Percentiles rank a stretch among this genome's conserved stretches.
These are phyloP conservation scores for Champsocephalus esox DNA, from an alignment of 2,797 vertebrate genomes.

Conservation along the genomic window DNA sequence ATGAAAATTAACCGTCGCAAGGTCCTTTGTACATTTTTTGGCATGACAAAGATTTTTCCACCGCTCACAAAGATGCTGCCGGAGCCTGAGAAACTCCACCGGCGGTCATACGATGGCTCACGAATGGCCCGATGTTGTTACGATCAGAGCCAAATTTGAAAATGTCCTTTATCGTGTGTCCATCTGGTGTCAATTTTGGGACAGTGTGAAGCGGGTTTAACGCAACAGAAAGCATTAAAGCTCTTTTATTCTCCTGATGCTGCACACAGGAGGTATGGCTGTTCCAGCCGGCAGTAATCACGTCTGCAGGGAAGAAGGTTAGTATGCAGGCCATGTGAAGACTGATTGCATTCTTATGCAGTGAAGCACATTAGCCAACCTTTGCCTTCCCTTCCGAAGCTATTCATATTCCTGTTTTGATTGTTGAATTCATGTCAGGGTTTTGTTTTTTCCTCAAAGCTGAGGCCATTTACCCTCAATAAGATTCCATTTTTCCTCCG, in stretches of 20 bases:
- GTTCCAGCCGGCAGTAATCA: conserved; percentile 49
- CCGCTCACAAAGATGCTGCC: too few relatives aligned
- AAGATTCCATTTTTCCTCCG: conserved; percentile 33
- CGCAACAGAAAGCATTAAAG: conserved; percentile 28
- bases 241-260: conserved; percentile 27
- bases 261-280: conserved; percentile 33
- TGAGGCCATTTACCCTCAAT: conserved; percentile 52
- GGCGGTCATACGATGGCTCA: too few relatives aligned
- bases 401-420: conserved; percentile 68
- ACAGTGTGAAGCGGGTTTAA: too few relatives aligned
- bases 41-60: too few relatives aligned
- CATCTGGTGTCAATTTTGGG: too few relatives aligned
- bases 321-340: conserved; percentile 68
- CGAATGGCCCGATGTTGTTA: too few relatives aligned
- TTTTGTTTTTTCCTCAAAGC: conserved; percentile 44
- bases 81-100: too few relatives aligned
- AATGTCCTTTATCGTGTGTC: too few relatives aligned
- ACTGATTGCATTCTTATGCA: conserved; percentile 70
- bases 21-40: too few relatives aligned
- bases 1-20: too few relatives aligned
- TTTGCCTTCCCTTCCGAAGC: conserved; percentile 63
- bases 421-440: conserved; percentile 68
- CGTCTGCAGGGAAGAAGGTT: conserved; percentile 58
- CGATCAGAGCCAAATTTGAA: too few relatives aligned
- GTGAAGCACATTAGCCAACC: conserved; percentile 68